Evolutionary conservation across 2,888 invertebrate genomes (phyloP).

Genomic region (Parnassius glacialis): DNA sequence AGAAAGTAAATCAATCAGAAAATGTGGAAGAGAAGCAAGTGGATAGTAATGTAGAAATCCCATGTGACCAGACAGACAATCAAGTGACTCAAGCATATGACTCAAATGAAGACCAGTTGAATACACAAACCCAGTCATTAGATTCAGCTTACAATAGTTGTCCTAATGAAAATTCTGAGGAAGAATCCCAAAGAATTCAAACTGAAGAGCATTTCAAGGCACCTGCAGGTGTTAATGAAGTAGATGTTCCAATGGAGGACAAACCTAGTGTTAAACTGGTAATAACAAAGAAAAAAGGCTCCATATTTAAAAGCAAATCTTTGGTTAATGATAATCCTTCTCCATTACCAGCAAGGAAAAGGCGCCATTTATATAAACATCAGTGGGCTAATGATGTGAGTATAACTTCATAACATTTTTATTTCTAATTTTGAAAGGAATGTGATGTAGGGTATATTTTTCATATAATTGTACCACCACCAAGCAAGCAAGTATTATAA

Average conservation of each 20-base stretch:
- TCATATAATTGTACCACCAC: no score
- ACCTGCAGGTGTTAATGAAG: conserved; percentile 57
- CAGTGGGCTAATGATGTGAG: conserved; percentile 92
- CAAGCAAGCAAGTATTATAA: no score
- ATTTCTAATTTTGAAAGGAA: no score
- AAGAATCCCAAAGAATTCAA: conserved; percentile 59
- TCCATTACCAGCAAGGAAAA: conserved; percentile 82
- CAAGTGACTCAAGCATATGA: conserved; percentile 42
- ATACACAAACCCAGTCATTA: conserved; percentile 59
- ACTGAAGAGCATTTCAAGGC: conserved; percentile 74
- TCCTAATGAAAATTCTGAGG: conserved; percentile 70
- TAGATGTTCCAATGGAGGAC: conserved; percentile 66
- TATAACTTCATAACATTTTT: conserved; percentile 29
- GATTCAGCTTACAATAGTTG: conserved; percentile 74
- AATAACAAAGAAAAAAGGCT: conserved; percentile 91
- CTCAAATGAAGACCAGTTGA: conserved; percentile 52
- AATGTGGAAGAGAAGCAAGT: background rate
- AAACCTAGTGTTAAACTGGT: conserved; percentile 84
- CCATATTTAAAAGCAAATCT: conserved; percentile 93
- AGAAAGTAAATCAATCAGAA: conserved; percentile 15
- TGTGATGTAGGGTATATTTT: no score
- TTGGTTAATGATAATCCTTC: conserved; percentile 83
- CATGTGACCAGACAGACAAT: conserved; percentile 19
- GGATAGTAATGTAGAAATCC: conserved; percentile 15
- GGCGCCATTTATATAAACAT: conserved; percentile 92